Evolutionary conservation across 2,888 invertebrate species (phyloP).

Genomic region (Xanthorhoe spadicearia): DNA sequence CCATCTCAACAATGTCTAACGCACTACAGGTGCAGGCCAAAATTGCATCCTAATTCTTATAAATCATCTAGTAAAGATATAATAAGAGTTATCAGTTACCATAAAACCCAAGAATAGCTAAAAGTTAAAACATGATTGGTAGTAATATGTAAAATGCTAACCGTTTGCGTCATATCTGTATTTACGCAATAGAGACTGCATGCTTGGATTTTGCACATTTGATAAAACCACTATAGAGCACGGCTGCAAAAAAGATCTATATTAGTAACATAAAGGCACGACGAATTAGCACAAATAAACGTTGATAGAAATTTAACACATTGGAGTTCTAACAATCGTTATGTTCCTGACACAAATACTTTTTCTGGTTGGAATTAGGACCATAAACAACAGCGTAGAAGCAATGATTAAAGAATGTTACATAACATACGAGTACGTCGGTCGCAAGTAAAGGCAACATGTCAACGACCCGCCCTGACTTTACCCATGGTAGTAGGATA

Average conservation of each 20-base stretch:
- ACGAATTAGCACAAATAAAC: neutral
- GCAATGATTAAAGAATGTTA: neutral
- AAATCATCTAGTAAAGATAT: too few relatives aligned
- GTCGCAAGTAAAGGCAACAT: neutral
- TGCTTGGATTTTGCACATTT: slow-evolving; percentile 66
- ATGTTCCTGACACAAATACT: neutral
- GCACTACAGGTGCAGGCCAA: too few relatives aligned
- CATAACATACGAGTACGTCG: too few relatives aligned
- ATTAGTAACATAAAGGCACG: neutral
- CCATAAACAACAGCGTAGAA: neutral
- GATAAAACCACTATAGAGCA: slow-evolving; percentile 74
- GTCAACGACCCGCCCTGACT: neutral
- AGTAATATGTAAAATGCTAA: slow-evolving; percentile 45
- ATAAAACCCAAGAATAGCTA: neutral
- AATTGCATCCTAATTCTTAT: too few relatives aligned
- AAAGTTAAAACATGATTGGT: neutral
- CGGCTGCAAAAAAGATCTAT: slow-evolving; percentile 57
- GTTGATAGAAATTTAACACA: too few relatives aligned
- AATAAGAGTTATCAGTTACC: neutral
- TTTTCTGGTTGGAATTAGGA: neutral
- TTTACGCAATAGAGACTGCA: slow-evolving; percentile 73
- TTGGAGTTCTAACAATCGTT: too few relatives aligned
- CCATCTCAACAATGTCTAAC: too few relatives aligned
- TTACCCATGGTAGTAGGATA: too few relatives aligned
- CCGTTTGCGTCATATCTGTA: slow-evolving; percentile 77